These are phyloP conservation scores for Eupithecia exiguata DNA, from an alignment of 2,888 invertebrate species.

Conservation along the genomic window DNA sequence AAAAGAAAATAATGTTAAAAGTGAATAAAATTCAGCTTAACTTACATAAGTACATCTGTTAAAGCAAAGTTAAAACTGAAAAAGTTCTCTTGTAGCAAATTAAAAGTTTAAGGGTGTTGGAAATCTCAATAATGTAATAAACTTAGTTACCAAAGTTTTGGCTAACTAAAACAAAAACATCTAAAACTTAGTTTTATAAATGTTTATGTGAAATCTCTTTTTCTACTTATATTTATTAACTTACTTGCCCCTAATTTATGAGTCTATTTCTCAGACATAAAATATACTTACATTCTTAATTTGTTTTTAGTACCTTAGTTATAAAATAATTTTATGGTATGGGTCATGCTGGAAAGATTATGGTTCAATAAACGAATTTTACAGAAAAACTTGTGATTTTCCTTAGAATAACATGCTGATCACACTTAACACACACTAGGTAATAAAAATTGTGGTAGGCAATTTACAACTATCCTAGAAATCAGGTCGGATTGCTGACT, in stretches of 20 bases:
- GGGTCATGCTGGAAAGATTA: constrained; percentile 50
- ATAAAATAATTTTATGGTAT: constrained; percentile 46
- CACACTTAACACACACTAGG: neutral
- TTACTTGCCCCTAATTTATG: neutral
- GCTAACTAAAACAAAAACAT: neutral
- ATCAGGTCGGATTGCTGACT: no score
- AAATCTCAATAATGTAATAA: neutral
- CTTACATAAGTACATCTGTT: neutral
- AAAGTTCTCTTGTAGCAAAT: neutral
- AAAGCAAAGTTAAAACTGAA: neutral
- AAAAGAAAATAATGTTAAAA: neutral
- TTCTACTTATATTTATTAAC: constrained; percentile 6
- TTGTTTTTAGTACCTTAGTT: constrained; percentile 36
- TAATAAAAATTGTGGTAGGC: neutral
- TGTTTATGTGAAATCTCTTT: neutral
- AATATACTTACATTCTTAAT: constrained; percentile 10
- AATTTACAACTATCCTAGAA: neutral
- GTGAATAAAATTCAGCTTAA: neutral
- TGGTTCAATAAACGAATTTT: constrained; percentile 54
- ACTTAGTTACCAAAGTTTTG: neutral
- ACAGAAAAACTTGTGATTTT: constrained; percentile 39
- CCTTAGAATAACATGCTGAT: neutral
- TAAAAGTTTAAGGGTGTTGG: constrained; percentile 5
- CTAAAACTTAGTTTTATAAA: neutral
- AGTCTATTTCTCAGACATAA: constrained; percentile 33